Evolutionary conservation across 1,140 invertebrate species (phyloP).

Genomic region (Macrotrachela quadricornifera): DNA sequence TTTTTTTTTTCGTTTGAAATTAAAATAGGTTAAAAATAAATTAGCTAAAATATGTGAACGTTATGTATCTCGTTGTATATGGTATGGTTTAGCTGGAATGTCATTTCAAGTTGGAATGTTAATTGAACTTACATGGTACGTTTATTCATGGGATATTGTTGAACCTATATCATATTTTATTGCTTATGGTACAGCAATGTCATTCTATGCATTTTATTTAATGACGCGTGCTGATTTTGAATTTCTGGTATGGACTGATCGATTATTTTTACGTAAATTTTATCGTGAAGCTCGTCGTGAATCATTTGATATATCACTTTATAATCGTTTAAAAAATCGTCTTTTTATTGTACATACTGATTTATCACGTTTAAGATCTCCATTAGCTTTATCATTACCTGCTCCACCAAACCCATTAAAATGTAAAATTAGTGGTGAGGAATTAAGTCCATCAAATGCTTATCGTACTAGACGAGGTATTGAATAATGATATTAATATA

Average conservation of each 20-base stretch:
- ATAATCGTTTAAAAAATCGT: constrained; percentile 45
- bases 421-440: no score
- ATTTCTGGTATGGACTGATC: constrained; percentile 36
- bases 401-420: no score
- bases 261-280: constrained; percentile 59
- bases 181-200: constrained; percentile 87
- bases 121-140: constrained; percentile 91
- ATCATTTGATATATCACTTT: constrained; percentile 59
- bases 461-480: no score
- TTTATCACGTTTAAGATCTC: constrained; percentile 42
- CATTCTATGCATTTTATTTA: constrained; percentile 82
- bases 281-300: constrained; percentile 64
- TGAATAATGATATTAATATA: no score
- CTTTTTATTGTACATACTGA: constrained; percentile 50
- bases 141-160: constrained; percentile 99
- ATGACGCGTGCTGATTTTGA: constrained; percentile 43
- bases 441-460: no score
- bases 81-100: constrained; percentile 75
- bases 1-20: no score
- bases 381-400: no score
- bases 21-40: no score
- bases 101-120: constrained; percentile 86
- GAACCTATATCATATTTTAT: constrained; percentile 98
- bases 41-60: no score
- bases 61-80: constrained; percentile 53